Base-by-base conservation (phyloP, 2,113 vertebrate genomes). In the Catharus bicknelli region DNA sequence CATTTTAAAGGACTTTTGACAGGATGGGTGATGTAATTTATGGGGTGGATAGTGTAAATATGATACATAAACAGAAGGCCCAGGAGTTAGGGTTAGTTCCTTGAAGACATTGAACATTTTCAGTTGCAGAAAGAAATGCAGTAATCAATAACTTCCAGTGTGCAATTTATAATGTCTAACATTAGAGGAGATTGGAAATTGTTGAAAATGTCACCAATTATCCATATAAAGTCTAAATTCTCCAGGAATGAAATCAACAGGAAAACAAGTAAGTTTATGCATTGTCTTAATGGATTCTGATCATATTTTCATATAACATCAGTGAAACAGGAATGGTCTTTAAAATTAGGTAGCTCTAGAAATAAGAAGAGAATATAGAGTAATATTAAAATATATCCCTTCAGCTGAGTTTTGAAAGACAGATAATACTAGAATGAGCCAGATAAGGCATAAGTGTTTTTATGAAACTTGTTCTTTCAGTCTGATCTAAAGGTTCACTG, bases 141-240 rank as follows among this genome's bases (percentile, higher is more conserved):
- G 9, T 61, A 64, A 89, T 92, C 66, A 68, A 42, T 85, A 94
- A 59, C 4, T 87, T 75, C 59, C 10, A 9, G 64, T 36, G 50
- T 75, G 45, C 53, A 94, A 92, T 94, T 95, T 95, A 76, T 94
- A 95, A 93, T 78, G 58, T 89, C 79, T 90, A 84, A 89, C 75
- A 93, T 85, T 74, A 88, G 15, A 17, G 9, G 73, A 96, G 68
- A 95, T 34, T 74, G 82, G 82, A 95, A 61, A 83, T 57, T 80
- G 29, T 58, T 96, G 83, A 90, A 96, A 97, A 97, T 95, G 79
- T 91, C 90, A 93, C 69, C 43, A 94, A 88, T 96, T 93, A 90
- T 54, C 83, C 87, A 57, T 45, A 87, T 30, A 96, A 94, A 96
- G 79, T 34, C 40, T 85, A 83, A 90, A 70, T 22, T 83, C 59